These are phyloP conservation scores for Melanotaenia pygmaea DNA, from an alignment of 2,797 vertebrate genomes.

Conservation along the genomic window DNA sequence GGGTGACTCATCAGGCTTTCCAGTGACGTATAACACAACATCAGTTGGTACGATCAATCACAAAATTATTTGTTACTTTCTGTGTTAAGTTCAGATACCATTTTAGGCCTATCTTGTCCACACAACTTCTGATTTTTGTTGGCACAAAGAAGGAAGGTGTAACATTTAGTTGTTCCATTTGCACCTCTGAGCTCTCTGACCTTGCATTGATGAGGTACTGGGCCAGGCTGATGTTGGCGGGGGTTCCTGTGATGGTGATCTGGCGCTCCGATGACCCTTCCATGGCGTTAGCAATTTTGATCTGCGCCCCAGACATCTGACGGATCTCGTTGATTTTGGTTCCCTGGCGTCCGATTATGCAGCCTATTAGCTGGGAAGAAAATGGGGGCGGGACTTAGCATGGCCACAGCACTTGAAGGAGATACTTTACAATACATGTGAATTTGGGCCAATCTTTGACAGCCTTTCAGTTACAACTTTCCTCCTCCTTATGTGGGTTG, in stretches of 20 bases:
- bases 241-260: constrained; percentile 96
- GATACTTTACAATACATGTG: neutral
- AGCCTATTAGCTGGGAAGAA: constrained; percentile 96
- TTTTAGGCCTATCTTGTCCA: neutral
- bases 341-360: constrained; percentile 97
- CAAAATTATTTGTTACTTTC: neutral
- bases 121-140: neutral
- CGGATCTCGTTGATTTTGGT: constrained; percentile 99
- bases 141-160: neutral
- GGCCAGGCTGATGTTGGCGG: constrained; percentile 96
- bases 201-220: constrained; percentile 98
- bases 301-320: constrained; percentile 98
- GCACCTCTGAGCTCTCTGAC: constrained; percentile 69
- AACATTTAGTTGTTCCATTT: neutral
- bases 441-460: neutral
- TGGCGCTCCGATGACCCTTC: constrained; percentile 96
- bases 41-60: neutral
- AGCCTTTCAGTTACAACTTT: constrained; percentile 6
- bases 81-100: neutral
- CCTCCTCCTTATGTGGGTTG: constrained; percentile 18
- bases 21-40: no score
- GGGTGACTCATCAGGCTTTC: no score
- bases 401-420: constrained; percentile 27
- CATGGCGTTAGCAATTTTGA: constrained; percentile 97
- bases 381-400: constrained; percentile 70